Base-by-base conservation (phyloP, 1,140 invertebrate genomes). In the Ceratosolen fusciceps region DNA sequence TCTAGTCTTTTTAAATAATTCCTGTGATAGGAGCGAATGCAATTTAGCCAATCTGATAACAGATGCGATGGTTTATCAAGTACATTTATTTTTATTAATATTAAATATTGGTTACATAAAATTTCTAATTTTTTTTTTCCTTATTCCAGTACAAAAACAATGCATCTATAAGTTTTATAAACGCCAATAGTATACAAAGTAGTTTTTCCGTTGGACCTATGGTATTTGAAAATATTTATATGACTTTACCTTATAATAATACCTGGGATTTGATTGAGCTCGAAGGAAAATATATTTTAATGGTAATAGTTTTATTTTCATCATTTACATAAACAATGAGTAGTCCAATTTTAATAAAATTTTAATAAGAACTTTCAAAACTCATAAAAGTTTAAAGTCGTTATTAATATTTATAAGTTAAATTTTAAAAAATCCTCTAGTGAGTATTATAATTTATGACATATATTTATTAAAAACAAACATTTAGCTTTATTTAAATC, bases 21-120 rank as follows among this genome's bases (percentile, higher is more conserved):
- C 85, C 0, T 96, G 95, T 82, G 83, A 91, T 14, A 87, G 86
- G 21, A 83, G 83, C 0, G 95, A 96, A 87, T 96, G 95, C 84
- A 96, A 95, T 80, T 85, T 96, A 52, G 95, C 95, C 21, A 95
- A 93, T 85, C 92, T 95, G 24, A 92, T 96, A 49, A 92, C 94
- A 10, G 95, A 96, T 81, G 93, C 94, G 0, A 93, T 94, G 88
- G 90, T 95, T 39, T 89, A 94, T 85, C 82, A 87, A 16, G 81
- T 82, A 52, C 49, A 75, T 54, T 74, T 60, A 73, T 37, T 19
- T 1, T 54, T 16, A 60, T n/a, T 2, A 72, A 58, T 74, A 54
- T 49, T 58, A 37, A 73, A n/a, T n/a, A n/a, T n/a, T n/a, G n/a
- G n/a, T n/a, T n/a, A n/a, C n/a, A n/a, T n/a, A n/a, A n/a, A n/a